Base-by-base conservation (phyloP, 2,797 vertebrate genomes). In the Premnoplex brunnescens region DNA sequence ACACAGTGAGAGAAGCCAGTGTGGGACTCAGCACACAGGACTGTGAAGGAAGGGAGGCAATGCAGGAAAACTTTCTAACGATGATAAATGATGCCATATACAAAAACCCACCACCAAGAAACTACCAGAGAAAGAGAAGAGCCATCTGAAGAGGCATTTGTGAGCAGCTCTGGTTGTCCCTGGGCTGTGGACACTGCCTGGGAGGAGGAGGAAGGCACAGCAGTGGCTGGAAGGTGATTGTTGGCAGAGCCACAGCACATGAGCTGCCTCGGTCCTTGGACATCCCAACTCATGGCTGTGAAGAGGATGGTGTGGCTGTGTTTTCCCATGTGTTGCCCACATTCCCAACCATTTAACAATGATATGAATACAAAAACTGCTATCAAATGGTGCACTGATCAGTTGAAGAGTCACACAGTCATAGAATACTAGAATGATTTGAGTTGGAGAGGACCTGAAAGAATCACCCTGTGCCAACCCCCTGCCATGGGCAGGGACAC, bases 1-100 rank as follows among this genome's bases (percentile, higher is more conserved):
- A 23, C 10, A 9, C 19, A 15, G 27, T 11, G 44, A 84, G 46
- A 39, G 1, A 0, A 72, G 69, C 10, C 78, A 52, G 34, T 0
- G 0, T 5, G 15, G 55, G 83, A 26, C 34, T 74, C 20, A 56
- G 54, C 30, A 27, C 7, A 66, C 10, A 21, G 14, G 37, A 46
- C 36, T 26, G 24, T 24, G 37, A n/a, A 54, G 44, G 32, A 91
- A 67, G 41, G 54, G 27, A 52, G 8, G 30, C 15, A 39, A 12
- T 13, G 18, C 12, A 58, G 43, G 21, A 63, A 77, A 85, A 37
- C 24, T 67, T 89, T 43, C 22, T 28, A 46, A 67, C 7, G 7
- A 79, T 22, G 24, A 69, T 15, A 52, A 43, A 32, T 32, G 6
- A 81, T 23, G 12, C 14, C 7, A 18, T 12, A n/a, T 4, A 43